These are phyloP conservation scores for Pseudotriccus pelzelni DNA, from an alignment of 2,797 vertebrate genomes.

Conservation along the genomic window DNA sequence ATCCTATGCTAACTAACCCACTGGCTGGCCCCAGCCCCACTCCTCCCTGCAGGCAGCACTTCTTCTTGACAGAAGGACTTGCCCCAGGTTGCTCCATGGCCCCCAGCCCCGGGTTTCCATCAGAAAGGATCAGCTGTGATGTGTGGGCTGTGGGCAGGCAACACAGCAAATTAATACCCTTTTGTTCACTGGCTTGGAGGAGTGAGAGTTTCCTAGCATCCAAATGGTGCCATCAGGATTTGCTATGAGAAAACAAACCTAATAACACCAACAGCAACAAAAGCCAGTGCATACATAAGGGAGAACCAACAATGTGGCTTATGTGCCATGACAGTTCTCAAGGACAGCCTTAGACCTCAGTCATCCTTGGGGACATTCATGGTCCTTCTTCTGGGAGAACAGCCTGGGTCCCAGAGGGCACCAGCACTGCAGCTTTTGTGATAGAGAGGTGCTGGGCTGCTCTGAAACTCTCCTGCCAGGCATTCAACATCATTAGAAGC, in stretches of 20 bases:
- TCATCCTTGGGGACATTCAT: fast-evolving
- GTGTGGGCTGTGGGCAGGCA: background rate
- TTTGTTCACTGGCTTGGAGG: background rate
- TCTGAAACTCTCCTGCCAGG: background rate
- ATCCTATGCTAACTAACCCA: background rate
- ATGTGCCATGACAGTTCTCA: background rate
- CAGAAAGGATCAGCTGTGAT: constrained; percentile 51
- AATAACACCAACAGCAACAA: background rate
- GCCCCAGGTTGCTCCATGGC: background rate
- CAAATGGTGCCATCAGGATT: background rate
- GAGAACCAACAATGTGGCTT: fast-evolving
- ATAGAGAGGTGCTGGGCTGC: background rate
- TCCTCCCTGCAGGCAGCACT: background rate
- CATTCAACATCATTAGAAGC: background rate
- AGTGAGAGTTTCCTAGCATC: constrained; percentile 1
- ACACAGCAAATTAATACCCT: constrained; percentile 16
- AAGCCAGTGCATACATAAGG: background rate
- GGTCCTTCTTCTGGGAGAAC: background rate
- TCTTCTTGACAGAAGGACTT: background rate
- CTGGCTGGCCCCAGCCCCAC: background rate
- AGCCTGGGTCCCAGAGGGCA: background rate
- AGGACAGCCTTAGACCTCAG: background rate
- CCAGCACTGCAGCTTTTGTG: background rate
- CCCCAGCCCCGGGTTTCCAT: constrained; percentile 15
- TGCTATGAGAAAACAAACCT: background rate